Base-by-base conservation (phyloP, 2,113 vertebrate species). In the Tylochromis polylepis region DNA sequence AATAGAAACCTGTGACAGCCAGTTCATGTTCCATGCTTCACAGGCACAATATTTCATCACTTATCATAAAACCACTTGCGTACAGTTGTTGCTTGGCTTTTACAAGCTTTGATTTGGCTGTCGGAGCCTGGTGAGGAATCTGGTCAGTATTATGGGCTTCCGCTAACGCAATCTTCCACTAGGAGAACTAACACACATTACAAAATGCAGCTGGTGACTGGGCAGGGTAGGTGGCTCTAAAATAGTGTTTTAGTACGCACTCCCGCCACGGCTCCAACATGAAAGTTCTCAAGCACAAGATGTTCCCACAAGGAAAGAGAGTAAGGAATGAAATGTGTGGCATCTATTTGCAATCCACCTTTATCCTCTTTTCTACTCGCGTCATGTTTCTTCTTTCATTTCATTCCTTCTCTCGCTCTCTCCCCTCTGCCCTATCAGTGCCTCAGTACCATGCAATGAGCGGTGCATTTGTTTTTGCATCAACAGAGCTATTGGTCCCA, bases 31-130 rank as follows among this genome's bases (percentile, higher is more conserved):
- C 80, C 49, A 88, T 31, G 82, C 79, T 88, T 90, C 83, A 87
- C 78, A 82, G 82, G 58, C 43, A 11, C 84, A 88, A 83, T 87
- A 83, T 94, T 93, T 92, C 92, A 90, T 90, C 88, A 87, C 89
- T 83, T 90, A 86, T 90, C 87, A 93, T 94, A 89, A 94, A 93
- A 92, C 72, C 49, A 49, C 85, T 91, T 79, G 90, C 55, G 14
- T 62, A 57, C 51, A 85, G 59, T 91, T 93, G 78, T 87, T 89
- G 77, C 87, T 91, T 11, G 49, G 85, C 29, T 89, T 95, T 94
- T 94, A 92, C 87, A 72, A 81, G 92, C 89, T 92, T 92, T 94
- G 67, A 92, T 94, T 93, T 94, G 91, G 89, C 92, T 88, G 85
- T 56, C 53, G 55, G 72, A 85, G 57, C 84, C 82, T 62, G 83